A percentile compares a stretch with the other conserved stretches of the same genome.
These are phyloP conservation scores for Polyommatus icarus DNA, from an alignment of 2,888 invertebrate genomes.

Conservation along the genomic window DNA sequence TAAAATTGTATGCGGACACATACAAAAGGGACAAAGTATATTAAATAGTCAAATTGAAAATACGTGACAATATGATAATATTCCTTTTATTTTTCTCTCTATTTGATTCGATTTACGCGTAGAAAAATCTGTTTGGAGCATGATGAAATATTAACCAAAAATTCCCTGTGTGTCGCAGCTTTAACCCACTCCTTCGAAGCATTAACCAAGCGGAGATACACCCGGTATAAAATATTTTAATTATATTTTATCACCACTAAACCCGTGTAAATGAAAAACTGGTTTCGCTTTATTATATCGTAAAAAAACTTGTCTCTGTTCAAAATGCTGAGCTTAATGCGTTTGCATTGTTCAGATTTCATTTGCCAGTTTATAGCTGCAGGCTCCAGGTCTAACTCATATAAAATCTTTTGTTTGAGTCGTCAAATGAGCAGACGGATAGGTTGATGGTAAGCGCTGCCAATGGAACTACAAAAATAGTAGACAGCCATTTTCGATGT, in stretches of 20 bases:
- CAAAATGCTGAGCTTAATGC: constrained; percentile 61
- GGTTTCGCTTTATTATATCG: constrained; percentile 76
- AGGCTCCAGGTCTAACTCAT: neutral
- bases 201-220: constrained; percentile 72
- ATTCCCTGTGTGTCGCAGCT: constrained; percentile 33
- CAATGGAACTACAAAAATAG: neutral
- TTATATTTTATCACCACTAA: constrained; percentile 80
- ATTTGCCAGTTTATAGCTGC: constrained; percentile 33
- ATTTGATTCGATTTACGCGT: too few relatives aligned
- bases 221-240: constrained; percentile 78
- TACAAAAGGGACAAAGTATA: too few relatives aligned
- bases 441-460: neutral
- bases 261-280: constrained; percentile 80
- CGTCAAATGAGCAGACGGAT: neutral
- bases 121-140: too few relatives aligned
- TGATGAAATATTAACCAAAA: neutral
- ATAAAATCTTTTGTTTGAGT: constrained; percentile 8
- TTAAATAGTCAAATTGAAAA: too few relatives aligned
- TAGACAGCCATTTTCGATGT: too few relatives aligned
- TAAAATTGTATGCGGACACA: too few relatives aligned
- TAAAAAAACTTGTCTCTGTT: constrained; percentile 75
- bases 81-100: too few relatives aligned
- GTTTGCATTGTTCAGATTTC: constrained; percentile 70
- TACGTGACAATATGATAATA: too few relatives aligned
- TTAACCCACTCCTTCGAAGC: constrained; percentile 55